These are phyloP conservation scores for Myzus persicae DNA, from an alignment of 1,140 invertebrate species.

Conservation along the genomic window DNA sequence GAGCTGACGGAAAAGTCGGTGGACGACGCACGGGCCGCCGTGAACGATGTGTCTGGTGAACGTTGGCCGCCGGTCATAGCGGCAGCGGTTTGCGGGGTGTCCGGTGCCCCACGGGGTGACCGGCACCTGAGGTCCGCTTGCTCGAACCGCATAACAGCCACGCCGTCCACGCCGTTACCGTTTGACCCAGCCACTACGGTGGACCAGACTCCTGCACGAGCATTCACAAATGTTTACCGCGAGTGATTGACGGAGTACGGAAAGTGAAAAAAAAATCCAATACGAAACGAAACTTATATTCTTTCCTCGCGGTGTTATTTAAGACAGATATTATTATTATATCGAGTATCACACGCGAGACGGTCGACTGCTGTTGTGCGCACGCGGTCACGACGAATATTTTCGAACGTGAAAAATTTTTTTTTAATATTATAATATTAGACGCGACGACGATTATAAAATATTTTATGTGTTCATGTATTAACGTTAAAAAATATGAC, in stretches of 20 bases:
- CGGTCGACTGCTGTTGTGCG: background rate
- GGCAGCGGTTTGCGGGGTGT: constrained; percentile 59
- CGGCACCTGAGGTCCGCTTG: constrained; percentile 61
- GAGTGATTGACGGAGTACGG: background rate
- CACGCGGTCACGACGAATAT: background rate
- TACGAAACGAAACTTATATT: background rate
- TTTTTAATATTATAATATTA: background rate
- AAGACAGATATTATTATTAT: background rate
- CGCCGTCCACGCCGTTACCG: constrained; percentile 56
- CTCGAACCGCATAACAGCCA: constrained; percentile 61
- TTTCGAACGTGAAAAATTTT: background rate
- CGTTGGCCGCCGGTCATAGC: constrained; percentile 61
- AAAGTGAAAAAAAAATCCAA: background rate
- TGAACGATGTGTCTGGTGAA: constrained; percentile 60
- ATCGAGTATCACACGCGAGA: background rate
- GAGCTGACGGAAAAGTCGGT: constrained; percentile 93
- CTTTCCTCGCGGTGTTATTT: background rate
- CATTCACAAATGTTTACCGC: constrained; percentile 45
- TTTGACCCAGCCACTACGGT: constrained; percentile 58
- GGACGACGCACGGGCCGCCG: constrained; percentile 68
- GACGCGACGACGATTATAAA: background rate
- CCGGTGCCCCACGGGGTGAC: constrained; percentile 60
- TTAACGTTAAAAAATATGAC: background rate
- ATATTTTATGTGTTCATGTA: background rate
- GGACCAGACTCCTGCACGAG: constrained; percentile 55